phyloP scores from a whole-genome alignment of 2,113 vertebrate genomes.

The Sturnira hondurensis region DNA sequence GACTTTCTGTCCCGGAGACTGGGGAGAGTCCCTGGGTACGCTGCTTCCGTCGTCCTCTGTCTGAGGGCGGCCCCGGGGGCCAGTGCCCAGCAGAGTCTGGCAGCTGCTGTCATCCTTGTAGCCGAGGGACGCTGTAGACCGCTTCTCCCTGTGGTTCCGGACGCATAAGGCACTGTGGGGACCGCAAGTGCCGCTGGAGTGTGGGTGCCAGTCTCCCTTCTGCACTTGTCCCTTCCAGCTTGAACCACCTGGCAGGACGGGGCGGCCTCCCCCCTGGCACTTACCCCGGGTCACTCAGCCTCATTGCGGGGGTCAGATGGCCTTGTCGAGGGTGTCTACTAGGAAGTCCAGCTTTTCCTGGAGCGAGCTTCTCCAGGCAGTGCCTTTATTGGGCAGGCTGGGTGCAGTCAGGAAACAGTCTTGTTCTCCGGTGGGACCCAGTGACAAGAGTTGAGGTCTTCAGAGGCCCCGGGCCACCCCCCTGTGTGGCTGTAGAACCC shows the following conservation, averaged over 20 bases:
- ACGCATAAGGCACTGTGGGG: rapidly evolving
- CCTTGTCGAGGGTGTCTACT: background rate
- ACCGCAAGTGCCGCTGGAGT: background rate
- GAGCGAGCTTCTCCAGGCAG: background rate
- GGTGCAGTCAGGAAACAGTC: background rate
- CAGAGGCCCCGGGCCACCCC: no score
- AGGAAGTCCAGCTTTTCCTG: background rate
- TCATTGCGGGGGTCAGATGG: rapidly evolving
- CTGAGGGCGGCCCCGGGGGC: background rate
- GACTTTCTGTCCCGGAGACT: background rate
- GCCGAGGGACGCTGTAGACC: background rate
- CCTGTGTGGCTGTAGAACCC: background rate
- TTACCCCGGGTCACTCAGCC: background rate
- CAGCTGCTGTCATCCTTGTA: background rate
- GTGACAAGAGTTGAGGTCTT: background rate
- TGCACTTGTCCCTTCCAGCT: background rate
- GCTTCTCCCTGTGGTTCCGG: background rate
- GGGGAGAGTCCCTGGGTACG: background rate
- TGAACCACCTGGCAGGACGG: rapidly evolving
- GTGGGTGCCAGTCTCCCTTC: background rate
- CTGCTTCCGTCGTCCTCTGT: background rate
- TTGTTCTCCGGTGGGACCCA: background rate
- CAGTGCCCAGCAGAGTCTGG: background rate
- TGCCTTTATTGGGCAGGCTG: background rate
- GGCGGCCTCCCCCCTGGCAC: background rate